These are phyloP conservation scores for Meriones psammophilus DNA, from an alignment of 2,797 vertebrate genomes.

Conservation along the genomic window DNA sequence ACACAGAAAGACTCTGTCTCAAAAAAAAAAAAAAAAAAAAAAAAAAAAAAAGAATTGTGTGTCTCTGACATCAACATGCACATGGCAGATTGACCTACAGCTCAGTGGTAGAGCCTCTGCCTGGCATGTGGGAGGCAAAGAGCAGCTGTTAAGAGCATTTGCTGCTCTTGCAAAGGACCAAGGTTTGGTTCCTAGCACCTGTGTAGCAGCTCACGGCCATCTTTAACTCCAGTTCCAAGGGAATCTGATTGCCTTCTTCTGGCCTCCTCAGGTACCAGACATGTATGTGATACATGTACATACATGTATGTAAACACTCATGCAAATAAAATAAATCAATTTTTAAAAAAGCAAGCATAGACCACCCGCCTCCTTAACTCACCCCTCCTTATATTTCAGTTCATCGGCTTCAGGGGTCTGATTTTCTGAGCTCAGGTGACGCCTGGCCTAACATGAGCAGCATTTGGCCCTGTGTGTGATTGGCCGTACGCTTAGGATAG, in stretches of 20 bases:
- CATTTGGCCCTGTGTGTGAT: not conserved
- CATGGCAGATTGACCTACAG: not conserved
- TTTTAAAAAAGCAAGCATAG: not conserved
- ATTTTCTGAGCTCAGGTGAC: not conserved
- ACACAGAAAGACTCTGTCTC: not conserved
- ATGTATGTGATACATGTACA: not conserved
- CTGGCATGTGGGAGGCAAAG: not conserved
- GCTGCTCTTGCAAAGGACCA: not conserved
- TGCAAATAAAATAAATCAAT: not conserved
- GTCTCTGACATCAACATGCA: not conserved
- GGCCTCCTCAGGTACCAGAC: not conserved
- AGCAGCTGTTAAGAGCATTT: not conserved
- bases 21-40: not conserved
- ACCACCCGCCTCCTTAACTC: not conserved
- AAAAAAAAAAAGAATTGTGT: not conserved
- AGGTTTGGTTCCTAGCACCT: not conserved
- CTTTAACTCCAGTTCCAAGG: not conserved
- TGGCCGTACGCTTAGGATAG: not conserved
- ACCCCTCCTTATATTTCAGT: not conserved
- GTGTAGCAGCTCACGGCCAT: not conserved
- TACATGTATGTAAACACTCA: not conserved
- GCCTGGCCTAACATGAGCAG: not conserved
- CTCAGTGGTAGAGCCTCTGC: not conserved
- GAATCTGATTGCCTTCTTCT: not conserved
- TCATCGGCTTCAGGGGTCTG: not conserved